Base-by-base conservation (phyloP, 64 coral and sea anemone genomes). In the Acropora yongei region DNA sequence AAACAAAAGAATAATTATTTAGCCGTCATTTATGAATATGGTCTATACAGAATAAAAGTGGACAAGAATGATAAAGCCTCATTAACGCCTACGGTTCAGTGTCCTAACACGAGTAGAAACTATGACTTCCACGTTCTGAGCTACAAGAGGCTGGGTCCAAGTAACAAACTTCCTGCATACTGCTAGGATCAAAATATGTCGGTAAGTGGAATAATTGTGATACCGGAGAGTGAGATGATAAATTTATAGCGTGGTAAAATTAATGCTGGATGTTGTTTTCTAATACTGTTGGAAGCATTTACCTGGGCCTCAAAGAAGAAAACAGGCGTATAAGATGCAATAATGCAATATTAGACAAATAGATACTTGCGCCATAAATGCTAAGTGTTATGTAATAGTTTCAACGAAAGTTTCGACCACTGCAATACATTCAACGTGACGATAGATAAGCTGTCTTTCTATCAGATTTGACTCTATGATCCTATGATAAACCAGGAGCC, bases 371-470 rank as follows among this genome's bases (percentile, higher is more conserved):
- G 17, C 7, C 63, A 67, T 8, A 67, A 19, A 67, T 67, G 17
- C 63, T 3, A 18, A 17, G 3, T 17, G 17, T 17, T 68, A 7
- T 68, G 63, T 68, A 17, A 68, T 30, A 30, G 30, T 30, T 30
- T 30, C 11, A 68, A 68, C 17, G 63, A 9, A 68, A 68, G 63
- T 11, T 12, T 58, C 55, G 12, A 58, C 12, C 55, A 58, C 55
- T 12, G 12, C 5, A 68, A 68, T n/a, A 68, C 63, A 0, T 68
- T 67, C 80, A 51, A 19, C 53, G 42, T 83, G 57, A 83, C 45
- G 8, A 80, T 80, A 47, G 49, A 79, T 49, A n/a, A 79, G 42
- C 43, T 49, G 43, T 79, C 20, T 30, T 57, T 80, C 57, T 80
- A 57, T 51, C 0, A 80, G 63, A 67, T 67, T 67, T 67, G 63